Percentiles rank a stretch among this genome's conserved stretches.
phyloP scores from a whole-genome alignment of 2,113 vertebrate genomes.

The Erythrolamprus reginae region DNA sequence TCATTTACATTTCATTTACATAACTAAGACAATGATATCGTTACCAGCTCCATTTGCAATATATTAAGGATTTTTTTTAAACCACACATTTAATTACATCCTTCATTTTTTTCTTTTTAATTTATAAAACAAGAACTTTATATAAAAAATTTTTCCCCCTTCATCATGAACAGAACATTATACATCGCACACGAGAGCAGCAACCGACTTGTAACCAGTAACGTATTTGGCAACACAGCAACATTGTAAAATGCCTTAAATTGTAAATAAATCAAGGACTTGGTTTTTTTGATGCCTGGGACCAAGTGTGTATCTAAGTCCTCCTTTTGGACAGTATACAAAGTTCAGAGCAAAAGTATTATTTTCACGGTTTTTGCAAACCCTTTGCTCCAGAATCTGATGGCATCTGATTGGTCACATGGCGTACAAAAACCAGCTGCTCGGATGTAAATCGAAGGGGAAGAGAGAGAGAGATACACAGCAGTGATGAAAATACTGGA shows the following conservation, averaged over 20 bases:
- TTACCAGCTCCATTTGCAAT: slow-evolving; percentile 61
- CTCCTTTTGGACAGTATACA: slow-evolving; percentile 45
- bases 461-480: neutral
- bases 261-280: slow-evolving; percentile 51
- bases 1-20: slow-evolving; percentile 60
- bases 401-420: slow-evolving; percentile 17
- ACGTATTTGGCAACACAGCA: slow-evolving; percentile 68
- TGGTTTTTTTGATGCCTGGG: slow-evolving; percentile 43
- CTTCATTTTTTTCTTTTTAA: slow-evolving; percentile 72
- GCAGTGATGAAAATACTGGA: slow-evolving; percentile 30
- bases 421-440: slow-evolving; percentile 43
- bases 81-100: slow-evolving; percentile 67
- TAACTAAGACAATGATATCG: slow-evolving; percentile 67
- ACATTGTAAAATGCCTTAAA: slow-evolving; percentile 52
- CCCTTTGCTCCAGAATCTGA: slow-evolving; percentile 36
- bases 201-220: slow-evolving; percentile 61
- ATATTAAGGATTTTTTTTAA: slow-evolving; percentile 60
- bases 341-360: slow-evolving; percentile 26
- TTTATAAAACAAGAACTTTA: slow-evolving; percentile 75
- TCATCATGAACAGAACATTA: slow-evolving; percentile 63
- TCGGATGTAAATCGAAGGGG: slow-evolving; percentile 33
- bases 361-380: neutral
- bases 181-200: slow-evolving; percentile 60
- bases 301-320: slow-evolving; percentile 45
- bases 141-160: slow-evolving; percentile 72